Conservation (phyloP, 1,140 invertebrate genomes). For the Drosophila hydei region DNA sequence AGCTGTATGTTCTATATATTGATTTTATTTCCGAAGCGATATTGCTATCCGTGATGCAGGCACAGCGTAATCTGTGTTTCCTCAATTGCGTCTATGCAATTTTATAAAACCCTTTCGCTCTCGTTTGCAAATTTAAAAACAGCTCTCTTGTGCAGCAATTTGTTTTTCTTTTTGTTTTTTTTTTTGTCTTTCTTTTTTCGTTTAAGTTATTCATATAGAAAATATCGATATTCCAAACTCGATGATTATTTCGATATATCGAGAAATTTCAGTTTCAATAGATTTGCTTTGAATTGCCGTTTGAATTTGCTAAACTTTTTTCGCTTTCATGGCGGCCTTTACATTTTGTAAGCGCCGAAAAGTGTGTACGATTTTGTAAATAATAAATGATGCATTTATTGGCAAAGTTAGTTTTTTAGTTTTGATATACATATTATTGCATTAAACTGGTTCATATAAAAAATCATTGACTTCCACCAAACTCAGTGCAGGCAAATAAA, state of each 20-base stretch:
- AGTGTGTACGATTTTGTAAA: no score
- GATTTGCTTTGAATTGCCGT: no score
- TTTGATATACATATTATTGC: no score
- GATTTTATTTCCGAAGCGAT: constrained; percentile 33
- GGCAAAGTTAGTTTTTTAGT: no score
- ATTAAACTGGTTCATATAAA: no score
- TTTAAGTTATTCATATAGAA: constrained; percentile 4
- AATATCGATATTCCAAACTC: constrained; percentile 5
- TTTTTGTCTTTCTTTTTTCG: constrained; percentile 4
- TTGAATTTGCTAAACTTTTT: no score
- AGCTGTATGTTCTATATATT: constrained; percentile 31
- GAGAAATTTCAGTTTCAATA: not conserved
- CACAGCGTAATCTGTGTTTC: not conserved
- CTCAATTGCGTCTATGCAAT: not conserved
- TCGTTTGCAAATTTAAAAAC: not conserved
- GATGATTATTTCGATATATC: not conserved
- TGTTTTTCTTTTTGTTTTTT: constrained; percentile 7
- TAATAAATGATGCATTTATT: no score
- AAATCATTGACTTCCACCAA: no score
- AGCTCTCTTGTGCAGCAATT: constrained; percentile 3
- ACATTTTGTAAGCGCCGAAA: no score
- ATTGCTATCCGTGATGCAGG: not conserved
- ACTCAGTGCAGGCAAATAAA: no score
- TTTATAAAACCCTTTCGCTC: not conserved
- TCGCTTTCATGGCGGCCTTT: no score